A percentile compares a stretch with the other conserved stretches of the same genome.
Evolutionary conservation across 2,797 vertebrate species (phyloP).

Genomic region (Hapalemur alaotrensis): DNA sequence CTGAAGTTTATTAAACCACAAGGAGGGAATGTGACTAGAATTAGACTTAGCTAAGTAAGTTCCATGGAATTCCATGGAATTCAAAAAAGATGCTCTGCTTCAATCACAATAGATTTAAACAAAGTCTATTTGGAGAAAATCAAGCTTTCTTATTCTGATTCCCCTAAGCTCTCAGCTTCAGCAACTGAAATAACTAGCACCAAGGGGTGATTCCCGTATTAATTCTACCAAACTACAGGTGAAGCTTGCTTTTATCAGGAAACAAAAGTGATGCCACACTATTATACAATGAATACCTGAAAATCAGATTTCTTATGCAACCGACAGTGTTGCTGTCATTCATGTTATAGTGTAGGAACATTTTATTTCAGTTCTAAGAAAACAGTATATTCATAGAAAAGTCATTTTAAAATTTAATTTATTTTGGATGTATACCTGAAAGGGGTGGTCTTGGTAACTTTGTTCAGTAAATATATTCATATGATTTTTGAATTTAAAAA

Average conservation of each 20-base stretch:
- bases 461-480: constrained; percentile 31
- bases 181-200: not conserved
- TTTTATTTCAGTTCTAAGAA: constrained; percentile 40
- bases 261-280: not conserved
- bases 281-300: not conserved
- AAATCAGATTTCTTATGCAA: not conserved
- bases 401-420: constrained; percentile 34
- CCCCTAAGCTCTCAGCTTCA: not conserved
- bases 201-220: not conserved
- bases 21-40: constrained; percentile 14
- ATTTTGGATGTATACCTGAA: not conserved
- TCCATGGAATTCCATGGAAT: not conserved
- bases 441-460: not conserved
- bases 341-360: not conserved
- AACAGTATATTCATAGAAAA: not conserved
- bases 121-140: not conserved
- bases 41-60: constrained; percentile 7
- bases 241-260: constrained; percentile 15
- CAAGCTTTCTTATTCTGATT: not conserved
- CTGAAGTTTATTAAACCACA: constrained; percentile 14
- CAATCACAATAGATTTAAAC: not conserved
- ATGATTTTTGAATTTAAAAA: constrained; percentile 26
- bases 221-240: not conserved
- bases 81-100: not conserved
- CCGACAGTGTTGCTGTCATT: not conserved